Evolutionary conservation across 2,113 vertebrate species (phyloP).

Genomic region (Tetrax tetrax): DNA sequence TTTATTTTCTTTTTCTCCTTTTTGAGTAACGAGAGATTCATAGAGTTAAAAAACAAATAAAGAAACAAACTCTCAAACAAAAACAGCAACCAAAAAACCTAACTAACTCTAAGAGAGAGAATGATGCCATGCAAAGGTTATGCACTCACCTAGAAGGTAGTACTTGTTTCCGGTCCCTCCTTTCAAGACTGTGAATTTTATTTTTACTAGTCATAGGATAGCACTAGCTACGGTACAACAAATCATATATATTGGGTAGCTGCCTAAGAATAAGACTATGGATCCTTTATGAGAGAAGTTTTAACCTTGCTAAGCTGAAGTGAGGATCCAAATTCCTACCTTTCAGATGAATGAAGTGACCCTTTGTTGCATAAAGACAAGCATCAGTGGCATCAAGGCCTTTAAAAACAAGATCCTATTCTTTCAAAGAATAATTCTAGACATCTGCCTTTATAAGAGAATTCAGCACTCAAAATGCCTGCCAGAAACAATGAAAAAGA

Average conservation of each 20-base stretch:
- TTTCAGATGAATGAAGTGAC: neutral
- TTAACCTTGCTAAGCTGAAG: neutral
- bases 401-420: neutral
- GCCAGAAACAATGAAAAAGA: neutral
- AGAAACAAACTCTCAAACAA: neutral
- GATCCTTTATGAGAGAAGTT: neutral
- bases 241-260: neutral
- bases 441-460: neutral
- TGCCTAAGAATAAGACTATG: neutral
- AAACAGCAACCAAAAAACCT: neutral
- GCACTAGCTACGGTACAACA: neutral
- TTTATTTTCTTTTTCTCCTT: neutral
- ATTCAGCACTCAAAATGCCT: neutral
- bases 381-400: neutral
- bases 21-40: neutral
- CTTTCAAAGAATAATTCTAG: neutral
- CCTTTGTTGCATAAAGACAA: neutral
- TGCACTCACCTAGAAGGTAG: neutral
- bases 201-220: neutral
- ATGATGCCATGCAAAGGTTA: neutral
- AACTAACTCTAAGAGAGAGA: neutral
- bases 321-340: neutral
- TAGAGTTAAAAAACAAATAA: neutral
- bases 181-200: neutral
- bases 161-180: neutral